Conservation (phyloP, 64 coral and sea anemone species). For the Stylophora pistillata region DNA sequence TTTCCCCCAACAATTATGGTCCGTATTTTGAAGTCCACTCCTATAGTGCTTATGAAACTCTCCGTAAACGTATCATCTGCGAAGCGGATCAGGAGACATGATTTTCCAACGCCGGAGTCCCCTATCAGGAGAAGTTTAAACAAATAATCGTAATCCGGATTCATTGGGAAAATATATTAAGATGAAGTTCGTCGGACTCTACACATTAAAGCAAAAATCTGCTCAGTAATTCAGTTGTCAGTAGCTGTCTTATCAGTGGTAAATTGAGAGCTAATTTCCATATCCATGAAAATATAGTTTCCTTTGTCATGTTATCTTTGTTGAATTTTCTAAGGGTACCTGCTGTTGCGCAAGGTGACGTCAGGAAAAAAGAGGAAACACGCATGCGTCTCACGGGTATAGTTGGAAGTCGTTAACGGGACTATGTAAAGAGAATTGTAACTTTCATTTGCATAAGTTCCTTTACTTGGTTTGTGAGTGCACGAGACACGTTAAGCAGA, state of each 20-base stretch:
- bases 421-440: no score
- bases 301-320: slow-evolving; percentile 21
- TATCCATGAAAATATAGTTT: slow-evolving; percentile 18
- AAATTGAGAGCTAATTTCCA: slow-evolving; percentile 23
- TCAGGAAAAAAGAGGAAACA: not conserved
- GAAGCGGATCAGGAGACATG: slow-evolving; percentile 93
- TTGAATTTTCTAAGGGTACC: slow-evolving; percentile 1
- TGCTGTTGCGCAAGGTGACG: slow-evolving; percentile 1
- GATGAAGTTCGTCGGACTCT: not conserved
- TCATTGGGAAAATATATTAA: slow-evolving; percentile 57
- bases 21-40: slow-evolving; percentile 99
- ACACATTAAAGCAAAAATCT: not conserved
- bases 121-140: slow-evolving; percentile 97
- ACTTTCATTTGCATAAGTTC: no score
- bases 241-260: not conserved
- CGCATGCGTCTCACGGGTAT: not conserved
- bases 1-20: slow-evolving; percentile 80
- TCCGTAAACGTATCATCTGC: slow-evolving; percentile 97
- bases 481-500: no score
- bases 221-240: not conserved
- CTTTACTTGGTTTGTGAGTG: no score
- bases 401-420: not conserved
- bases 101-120: slow-evolving; percentile 98
- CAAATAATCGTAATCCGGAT: slow-evolving; percentile 96
- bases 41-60: slow-evolving; percentile 95